A percentile compares a stretch with the other conserved stretches of the same genome.
Conservation (phyloP, 2,797 vertebrate genomes). For the Danio choprae region DNA sequence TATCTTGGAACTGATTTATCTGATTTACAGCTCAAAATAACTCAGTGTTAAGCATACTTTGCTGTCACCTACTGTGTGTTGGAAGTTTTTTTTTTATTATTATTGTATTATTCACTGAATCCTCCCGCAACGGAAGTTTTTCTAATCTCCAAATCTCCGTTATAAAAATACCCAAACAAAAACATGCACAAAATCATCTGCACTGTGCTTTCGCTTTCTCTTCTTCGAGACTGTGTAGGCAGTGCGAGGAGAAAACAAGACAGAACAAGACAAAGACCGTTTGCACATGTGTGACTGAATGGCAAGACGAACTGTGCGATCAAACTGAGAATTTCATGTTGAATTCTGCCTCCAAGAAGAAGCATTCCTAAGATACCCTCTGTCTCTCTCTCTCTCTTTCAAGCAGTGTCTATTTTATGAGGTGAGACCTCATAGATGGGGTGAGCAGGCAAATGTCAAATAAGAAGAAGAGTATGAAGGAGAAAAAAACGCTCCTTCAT, state of each 20-base stretch:
- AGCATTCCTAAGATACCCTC: slow-evolving; percentile 40
- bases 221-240: background rate
- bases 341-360: slow-evolving; percentile 40
- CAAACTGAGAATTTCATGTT: slow-evolving; percentile 31
- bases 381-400: slow-evolving; percentile 40
- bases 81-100: background rate
- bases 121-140: background rate
- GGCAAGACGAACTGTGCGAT: background rate
- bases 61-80: background rate
- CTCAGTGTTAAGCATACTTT: background rate
- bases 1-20: slow-evolving; percentile 8
- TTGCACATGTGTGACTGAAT: slow-evolving; percentile 29
- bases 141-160: background rate
- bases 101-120: background rate
- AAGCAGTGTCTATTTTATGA: slow-evolving; percentile 55
- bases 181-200: background rate
- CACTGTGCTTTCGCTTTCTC: background rate
- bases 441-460: slow-evolving; percentile 57
- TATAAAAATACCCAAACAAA: background rate
- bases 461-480: slow-evolving; percentile 42
- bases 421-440: slow-evolving; percentile 54
- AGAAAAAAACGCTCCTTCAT: slow-evolving; percentile 33
- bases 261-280: slow-evolving; percentile 30
- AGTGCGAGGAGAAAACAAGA: slow-evolving; percentile 26
- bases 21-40: background rate